A percentile compares a stretch with the other conserved stretches of the same genome.
These are phyloP conservation scores for Pomatostomus ruficeps DNA, from an alignment of 2,113 vertebrate genomes.

Conservation along the genomic window DNA sequence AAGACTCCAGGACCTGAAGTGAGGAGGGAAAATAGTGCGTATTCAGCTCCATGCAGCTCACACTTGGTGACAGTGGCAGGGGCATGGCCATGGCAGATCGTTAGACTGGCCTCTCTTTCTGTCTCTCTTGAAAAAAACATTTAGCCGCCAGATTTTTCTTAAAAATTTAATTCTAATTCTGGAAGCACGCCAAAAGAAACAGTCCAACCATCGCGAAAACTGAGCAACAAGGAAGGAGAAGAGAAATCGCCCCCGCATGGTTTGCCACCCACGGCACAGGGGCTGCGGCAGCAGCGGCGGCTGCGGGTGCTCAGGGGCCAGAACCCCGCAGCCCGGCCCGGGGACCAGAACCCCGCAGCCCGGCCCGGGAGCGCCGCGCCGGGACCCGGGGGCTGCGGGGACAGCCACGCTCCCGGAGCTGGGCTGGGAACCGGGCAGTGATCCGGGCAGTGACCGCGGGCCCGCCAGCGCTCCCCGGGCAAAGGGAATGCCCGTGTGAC, in stretches of 20 bases:
- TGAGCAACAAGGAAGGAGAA: not conserved
- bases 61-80: not conserved
- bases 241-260: accelerated
- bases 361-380: not conserved
- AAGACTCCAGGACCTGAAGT: not conserved
- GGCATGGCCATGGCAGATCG: accelerated
- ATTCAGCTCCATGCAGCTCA: not conserved
- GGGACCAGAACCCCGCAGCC: not conserved
- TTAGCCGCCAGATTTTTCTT: not conserved
- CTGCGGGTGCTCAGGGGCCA: not conserved
- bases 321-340: not conserved
- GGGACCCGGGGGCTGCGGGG: too few relatives aligned
- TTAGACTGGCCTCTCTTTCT: not conserved
- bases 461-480: not conserved
- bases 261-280: not conserved
- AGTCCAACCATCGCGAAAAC: not conserved
- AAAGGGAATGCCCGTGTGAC: too few relatives aligned
- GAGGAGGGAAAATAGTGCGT: not conserved
- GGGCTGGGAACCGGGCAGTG: too few relatives aligned
- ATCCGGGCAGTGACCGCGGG: too few relatives aligned
- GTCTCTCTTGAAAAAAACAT: not conserved
- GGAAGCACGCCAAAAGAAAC: not conserved
- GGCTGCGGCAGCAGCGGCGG: not conserved
- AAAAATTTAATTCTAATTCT: not conserved
- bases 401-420: not conserved